Percentiles rank a stretch among this genome's conserved stretches.
Conservation (phyloP, 2,888 invertebrate species). For the Notodonta dromedarius region DNA sequence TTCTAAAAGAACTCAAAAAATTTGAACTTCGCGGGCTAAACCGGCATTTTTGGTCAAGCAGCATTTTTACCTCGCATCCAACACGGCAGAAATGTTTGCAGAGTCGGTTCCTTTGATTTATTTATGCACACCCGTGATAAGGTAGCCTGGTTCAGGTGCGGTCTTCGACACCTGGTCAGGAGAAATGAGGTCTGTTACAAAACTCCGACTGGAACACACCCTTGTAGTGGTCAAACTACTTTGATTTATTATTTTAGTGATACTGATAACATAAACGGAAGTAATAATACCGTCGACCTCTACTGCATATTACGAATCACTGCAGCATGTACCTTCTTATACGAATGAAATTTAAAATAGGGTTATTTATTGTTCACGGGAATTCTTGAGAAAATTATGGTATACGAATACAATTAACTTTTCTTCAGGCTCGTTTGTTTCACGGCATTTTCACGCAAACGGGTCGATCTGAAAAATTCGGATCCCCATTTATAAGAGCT, state of each 20-base stretch:
- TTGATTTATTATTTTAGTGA: too few species aligned
- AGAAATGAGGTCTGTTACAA: not conserved
- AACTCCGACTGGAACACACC: not conserved
- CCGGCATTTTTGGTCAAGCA: not conserved
- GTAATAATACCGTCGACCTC: too few species aligned
- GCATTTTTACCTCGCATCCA: not conserved
- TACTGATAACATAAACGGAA: too few species aligned
- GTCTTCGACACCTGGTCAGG: not conserved
- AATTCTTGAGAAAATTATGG: too few species aligned
- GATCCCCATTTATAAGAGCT: not conserved
- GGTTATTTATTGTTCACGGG: too few species aligned
- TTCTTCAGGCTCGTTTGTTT: not conserved
- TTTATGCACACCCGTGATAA: not conserved
- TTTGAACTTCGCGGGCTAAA: too few species aligned
- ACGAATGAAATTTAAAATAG: too few species aligned
- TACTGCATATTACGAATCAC: too few species aligned
- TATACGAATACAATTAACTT: not conserved
- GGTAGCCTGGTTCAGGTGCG: not conserved
- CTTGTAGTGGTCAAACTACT: too few species aligned
- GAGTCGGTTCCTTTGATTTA: not conserved
- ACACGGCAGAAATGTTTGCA: not conserved
- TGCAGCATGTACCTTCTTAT: too few species aligned
- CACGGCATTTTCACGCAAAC: not conserved
- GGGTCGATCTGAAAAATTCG: constrained; percentile 2
- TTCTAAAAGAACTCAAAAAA: too few species aligned